Conservation (phyloP, 1,140 invertebrate species). For the Aphis craccivora region DNA sequence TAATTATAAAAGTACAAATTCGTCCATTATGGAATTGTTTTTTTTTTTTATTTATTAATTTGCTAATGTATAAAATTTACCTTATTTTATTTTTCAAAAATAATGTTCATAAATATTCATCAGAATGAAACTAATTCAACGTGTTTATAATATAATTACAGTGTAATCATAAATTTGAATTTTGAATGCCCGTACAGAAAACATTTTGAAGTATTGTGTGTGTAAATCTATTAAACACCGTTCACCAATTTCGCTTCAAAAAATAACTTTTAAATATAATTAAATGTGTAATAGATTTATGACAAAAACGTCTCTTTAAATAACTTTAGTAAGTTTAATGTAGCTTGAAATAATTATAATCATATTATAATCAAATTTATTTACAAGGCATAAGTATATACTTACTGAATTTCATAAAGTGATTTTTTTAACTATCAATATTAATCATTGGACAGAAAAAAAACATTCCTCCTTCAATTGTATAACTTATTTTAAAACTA, state of each 20-base stretch:
- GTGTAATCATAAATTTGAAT: slow-evolving; percentile 14
- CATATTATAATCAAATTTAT: neutral
- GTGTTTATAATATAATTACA: neutral
- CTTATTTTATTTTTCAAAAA: neutral
- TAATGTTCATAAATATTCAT: neutral
- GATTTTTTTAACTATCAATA: neutral
- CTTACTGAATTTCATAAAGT: neutral
- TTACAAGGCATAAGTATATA: neutral
- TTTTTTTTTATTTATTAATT: too few species aligned
- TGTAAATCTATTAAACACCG: neutral
- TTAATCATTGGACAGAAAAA: neutral
- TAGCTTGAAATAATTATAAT: neutral
- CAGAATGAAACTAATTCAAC: neutral
- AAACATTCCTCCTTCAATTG: neutral
- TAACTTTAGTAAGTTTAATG: neutral
- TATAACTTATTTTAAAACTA: neutral
- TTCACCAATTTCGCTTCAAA: neutral
- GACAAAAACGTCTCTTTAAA: neutral
- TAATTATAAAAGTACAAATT: too few species aligned
- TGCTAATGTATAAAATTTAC: neutral
- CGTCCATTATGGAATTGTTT: too few species aligned
- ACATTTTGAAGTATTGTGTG: neutral
- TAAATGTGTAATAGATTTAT: neutral
- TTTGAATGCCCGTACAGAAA: neutral
- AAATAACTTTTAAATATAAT: neutral